Evolutionary conservation across 2,113 vertebrate species (phyloP).

Genomic region (Corythornis madagascariensis): DNA sequence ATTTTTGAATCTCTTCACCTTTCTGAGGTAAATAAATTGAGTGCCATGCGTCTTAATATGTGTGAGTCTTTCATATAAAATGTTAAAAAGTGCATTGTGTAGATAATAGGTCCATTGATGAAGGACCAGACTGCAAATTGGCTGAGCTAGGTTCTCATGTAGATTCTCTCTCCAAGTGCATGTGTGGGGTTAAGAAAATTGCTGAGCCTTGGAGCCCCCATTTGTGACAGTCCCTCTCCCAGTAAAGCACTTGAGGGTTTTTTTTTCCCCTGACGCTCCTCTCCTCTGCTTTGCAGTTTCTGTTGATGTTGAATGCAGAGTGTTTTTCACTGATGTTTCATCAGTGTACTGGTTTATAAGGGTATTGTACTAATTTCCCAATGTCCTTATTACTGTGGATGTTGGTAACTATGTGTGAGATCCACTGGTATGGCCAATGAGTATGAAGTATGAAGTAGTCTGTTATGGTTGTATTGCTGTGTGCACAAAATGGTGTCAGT

Average conservation of each 20-base stretch:
- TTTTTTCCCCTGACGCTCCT: fast-evolving
- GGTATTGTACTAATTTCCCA: neutral
- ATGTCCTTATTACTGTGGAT: neutral
- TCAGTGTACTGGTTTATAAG: neutral
- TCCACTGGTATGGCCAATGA: neutral
- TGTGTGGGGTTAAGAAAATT: neutral
- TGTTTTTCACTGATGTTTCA: neutral
- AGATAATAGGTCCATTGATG: slow-evolving; percentile 44
- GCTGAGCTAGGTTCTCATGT: neutral
- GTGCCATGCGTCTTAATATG: neutral
- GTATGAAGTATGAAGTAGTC: neutral
- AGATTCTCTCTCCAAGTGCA: neutral
- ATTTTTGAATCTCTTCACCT: slow-evolving; percentile 46
- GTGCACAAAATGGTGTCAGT: neutral
- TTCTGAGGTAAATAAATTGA: slow-evolving; percentile 61
- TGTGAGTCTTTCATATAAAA: slow-evolving; percentile 38
- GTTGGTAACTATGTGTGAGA: neutral
- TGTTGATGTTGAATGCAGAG: neutral
- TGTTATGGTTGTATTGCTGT: neutral
- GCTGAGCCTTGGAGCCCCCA: neutral
- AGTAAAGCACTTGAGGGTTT: neutral
- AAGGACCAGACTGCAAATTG: neutral
- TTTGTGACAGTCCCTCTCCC: neutral
- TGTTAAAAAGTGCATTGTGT: slow-evolving; percentile 48
- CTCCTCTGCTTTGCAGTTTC: neutral